Evolutionary conservation across 2,797 vertebrate species (phyloP).

Genomic region (Sparidentex hasta): DNA sequence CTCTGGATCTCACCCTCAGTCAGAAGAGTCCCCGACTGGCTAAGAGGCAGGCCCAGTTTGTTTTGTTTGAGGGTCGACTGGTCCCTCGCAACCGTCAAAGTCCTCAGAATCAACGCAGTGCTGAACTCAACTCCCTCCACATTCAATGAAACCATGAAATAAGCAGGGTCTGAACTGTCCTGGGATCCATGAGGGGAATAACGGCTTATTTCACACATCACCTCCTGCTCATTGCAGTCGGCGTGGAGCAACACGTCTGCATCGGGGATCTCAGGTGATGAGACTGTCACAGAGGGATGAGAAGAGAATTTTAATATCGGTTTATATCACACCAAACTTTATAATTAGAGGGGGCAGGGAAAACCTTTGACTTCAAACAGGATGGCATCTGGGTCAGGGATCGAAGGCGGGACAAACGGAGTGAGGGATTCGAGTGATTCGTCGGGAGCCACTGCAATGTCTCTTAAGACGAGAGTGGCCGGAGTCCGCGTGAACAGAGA

Average conservation of each 20-base stretch:
- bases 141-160: slow-evolving; percentile 84
- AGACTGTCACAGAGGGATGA: slow-evolving; percentile 73
- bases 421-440: slow-evolving; percentile 82
- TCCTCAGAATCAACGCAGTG: slow-evolving; percentile 84
- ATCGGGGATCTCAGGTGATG: slow-evolving; percentile 81
- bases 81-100: slow-evolving; percentile 42
- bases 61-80: slow-evolving; percentile 72
- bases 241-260: slow-evolving; percentile 86
- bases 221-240: slow-evolving; percentile 86
- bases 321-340: not conserved
- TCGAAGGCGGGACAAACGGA: slow-evolving; percentile 80
- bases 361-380: slow-evolving; percentile 84
- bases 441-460: slow-evolving; percentile 75
- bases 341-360: not conserved
- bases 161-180: slow-evolving; percentile 42
- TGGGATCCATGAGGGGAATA: slow-evolving; percentile 71
- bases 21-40: slow-evolving; percentile 78
- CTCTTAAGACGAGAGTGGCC: slow-evolving; percentile 84
- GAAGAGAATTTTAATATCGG: slow-evolving; percentile 20
- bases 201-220: slow-evolving; percentile 87
- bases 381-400: slow-evolving; percentile 80
- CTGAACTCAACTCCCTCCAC: slow-evolving; percentile 84
- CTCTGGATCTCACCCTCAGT: slow-evolving; percentile 78
- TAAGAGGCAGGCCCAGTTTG: slow-evolving; percentile 84
- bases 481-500: slow-evolving; percentile 73